These are phyloP conservation scores for Dyspetes luteomarginatus DNA, from an alignment of 2,888 invertebrate species.

Conservation along the genomic window DNA sequence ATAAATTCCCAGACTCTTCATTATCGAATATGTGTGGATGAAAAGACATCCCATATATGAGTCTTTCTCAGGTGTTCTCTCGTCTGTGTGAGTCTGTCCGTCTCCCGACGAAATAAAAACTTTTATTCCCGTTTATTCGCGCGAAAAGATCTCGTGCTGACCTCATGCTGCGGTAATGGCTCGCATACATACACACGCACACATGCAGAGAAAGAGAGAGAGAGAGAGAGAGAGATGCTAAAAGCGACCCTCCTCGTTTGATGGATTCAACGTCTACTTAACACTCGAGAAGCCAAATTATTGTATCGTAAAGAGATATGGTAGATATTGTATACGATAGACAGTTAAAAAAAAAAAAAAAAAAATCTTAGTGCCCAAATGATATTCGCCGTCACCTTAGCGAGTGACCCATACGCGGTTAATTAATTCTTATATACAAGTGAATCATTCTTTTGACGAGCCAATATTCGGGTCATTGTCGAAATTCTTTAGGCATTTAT, in stretches of 20 bases:
- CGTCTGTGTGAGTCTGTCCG: neutral
- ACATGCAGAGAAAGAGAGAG: neutral
- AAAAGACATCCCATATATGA: neutral
- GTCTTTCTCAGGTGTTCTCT: neutral
- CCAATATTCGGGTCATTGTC: neutral
- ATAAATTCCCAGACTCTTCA: constrained; percentile 43
- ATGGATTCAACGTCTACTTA: constrained; percentile 63
- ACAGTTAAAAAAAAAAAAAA: neutral
- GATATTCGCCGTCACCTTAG: constrained; percentile 15
- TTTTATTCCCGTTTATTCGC: constrained; percentile 56
- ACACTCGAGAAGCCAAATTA: constrained; percentile 61
- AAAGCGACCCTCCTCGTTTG: constrained; percentile 54
- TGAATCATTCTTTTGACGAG: constrained; percentile 29
- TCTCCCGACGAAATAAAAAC: constrained; percentile 53
- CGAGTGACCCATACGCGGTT: constrained; percentile 22
- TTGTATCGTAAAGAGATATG: constrained; percentile 56
- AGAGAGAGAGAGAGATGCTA: too few species aligned
- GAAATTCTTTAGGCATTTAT: too few species aligned
- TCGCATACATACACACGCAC: constrained; percentile 30
- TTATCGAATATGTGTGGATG: constrained; percentile 24
- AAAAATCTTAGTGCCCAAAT: neutral
- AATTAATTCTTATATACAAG: constrained; percentile 36
- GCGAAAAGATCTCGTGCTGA: constrained; percentile 57
- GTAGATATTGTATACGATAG: constrained; percentile 17
- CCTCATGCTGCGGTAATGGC: constrained; percentile 55